These are phyloP conservation scores for Callimico goeldii DNA, from an alignment of 2,797 vertebrate genomes.

Conservation along the genomic window DNA sequence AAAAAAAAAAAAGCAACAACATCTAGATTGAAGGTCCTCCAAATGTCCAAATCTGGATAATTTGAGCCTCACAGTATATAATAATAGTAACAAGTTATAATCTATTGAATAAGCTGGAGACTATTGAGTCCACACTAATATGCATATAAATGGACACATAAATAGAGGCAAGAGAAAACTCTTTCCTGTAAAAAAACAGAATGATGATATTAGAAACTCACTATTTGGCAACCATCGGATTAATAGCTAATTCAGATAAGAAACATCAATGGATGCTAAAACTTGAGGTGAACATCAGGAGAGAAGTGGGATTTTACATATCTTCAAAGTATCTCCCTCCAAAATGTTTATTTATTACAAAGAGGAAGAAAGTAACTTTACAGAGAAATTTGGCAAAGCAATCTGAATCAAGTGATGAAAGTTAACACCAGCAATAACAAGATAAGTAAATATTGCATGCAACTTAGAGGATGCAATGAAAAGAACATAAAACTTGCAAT, in stretches of 20 bases:
- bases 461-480: background rate
- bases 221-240: background rate
- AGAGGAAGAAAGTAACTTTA: background rate
- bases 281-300: background rate
- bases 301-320: background rate
- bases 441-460: background rate
- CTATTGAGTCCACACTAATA: background rate
- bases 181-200: background rate
- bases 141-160: background rate
- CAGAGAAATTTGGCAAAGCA: background rate
- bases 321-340: background rate
- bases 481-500: background rate
- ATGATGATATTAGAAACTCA: background rate
- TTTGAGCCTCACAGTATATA: background rate
- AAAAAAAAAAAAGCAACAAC: background rate
- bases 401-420: background rate
- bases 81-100: slow-evolving; percentile 1
- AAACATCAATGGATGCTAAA: background rate
- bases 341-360: background rate
- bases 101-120: background rate
- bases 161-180: background rate
- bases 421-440: background rate
- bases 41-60: background rate
- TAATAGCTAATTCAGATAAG: background rate
- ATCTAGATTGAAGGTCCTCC: background rate